A percentile compares a stretch with the other conserved stretches of the same genome.
phyloP scores from a whole-genome alignment of 2,888 invertebrate species.

The Tenodera sinensis region DNA sequence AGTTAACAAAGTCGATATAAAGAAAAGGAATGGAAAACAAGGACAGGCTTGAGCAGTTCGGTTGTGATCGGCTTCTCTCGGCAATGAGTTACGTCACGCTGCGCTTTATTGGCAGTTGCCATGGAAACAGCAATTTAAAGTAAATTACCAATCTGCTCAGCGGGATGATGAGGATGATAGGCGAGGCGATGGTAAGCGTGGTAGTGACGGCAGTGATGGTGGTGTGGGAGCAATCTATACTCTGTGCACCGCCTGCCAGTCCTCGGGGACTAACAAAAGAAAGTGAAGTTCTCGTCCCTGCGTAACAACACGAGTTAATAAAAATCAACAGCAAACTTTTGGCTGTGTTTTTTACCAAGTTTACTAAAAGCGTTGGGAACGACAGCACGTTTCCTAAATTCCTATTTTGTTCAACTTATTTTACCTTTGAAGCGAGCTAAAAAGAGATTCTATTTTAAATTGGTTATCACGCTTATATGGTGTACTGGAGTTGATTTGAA shows the following conservation, averaged over 20 bases:
- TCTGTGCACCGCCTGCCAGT: background rate
- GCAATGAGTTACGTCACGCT: background rate
- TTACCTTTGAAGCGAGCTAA: no score
- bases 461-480: no score
- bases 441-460: no score
- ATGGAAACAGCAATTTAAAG: background rate
- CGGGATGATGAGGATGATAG: constrained; percentile 1
- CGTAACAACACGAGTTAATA: background rate
- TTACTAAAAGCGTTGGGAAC: no score
- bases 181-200: background rate
- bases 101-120: constrained; percentile 4
- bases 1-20: background rate
- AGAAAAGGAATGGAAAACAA: background rate
- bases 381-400: no score
- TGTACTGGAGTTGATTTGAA: no score
- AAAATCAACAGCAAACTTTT: background rate
- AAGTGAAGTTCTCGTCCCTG: background rate
- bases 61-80: background rate
- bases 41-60: background rate
- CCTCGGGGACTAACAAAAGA: background rate
- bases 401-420: no score
- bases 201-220: background rate
- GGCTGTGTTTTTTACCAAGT: no score
- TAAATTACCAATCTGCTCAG: background rate
- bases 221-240: background rate